Evolutionary conservation across 1,140 invertebrate genomes (phyloP), one percentile per base, ranked within the genome.

Genomic region (Glossosoma conforme): DNA sequence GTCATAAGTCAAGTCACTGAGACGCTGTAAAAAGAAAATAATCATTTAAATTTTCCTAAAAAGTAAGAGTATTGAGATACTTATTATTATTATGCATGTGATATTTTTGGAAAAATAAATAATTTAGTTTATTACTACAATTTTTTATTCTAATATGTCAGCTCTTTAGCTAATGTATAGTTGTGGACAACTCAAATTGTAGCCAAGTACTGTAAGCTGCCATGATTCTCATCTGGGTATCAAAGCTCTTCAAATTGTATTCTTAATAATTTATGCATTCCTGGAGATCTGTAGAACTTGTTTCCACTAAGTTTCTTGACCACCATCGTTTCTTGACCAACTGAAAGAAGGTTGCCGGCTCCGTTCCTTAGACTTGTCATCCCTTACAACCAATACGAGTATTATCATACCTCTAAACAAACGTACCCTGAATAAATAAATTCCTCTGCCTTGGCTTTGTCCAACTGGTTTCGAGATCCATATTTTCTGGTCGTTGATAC

Each of bases 381-480:
- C 25, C 25, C 6, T 28, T 8, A 28, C 6, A 8, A 28, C 6
- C n/a, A 28, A 8, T 8, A 14, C 19, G 19, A 24, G 9, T 11
- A 54, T 44, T 38, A 14, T 8, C 32, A 15, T 17, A 52, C 47
- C 20, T 22, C n/a, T 8, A 45, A 6, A 52, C 17, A 45, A 14
- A 41, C 52, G 18, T 75, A 87, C 87, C 59, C 84, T 76, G 68
- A 91, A 91, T 11, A 93, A 63, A 64, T 87, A 87, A 53, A 92
- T 91, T 33, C 89, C 89, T 61, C 80, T 77, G 0, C 89, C 89
- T 70, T 91, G 84, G 57, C 87, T 91, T 62, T 87, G 82, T 1
- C 87, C 85, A 0, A 89, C 87, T 5, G 89, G 90, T 61, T 92
- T 93, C 63, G 86, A 91, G 47, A 92, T 92, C 89, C 89, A 92